Evolutionary conservation across 2,888 invertebrate genomes (phyloP), one percentile per base, ranked within the genome.

Genomic region (Spatulosminthurus flaviceps): DNA sequence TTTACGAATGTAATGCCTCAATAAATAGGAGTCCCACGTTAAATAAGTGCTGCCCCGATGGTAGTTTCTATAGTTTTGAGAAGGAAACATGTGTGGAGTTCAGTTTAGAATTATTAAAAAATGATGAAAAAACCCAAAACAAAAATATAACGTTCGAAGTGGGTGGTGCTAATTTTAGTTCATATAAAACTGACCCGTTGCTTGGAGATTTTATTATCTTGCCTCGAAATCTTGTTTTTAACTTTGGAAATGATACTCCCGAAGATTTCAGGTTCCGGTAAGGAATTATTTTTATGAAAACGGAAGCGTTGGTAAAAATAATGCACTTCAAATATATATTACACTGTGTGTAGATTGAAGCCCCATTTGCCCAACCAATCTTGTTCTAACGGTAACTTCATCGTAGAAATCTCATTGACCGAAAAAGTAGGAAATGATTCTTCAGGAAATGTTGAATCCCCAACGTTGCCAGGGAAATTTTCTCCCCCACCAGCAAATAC

Each of bases 11-110:
- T 34, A 9, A 34, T 34, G n/a, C n/a, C n/a, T n/a, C n/a, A 34
- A 34, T 34, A 60, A 4, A 60, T 9, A 60, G 4, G 60, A 21
- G 4, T 21, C 16, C 21, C 22, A 13, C 64, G 0, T 11, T 75
- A 5, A 74, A 74, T 21, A 74, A 74, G 51, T 74, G 74, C 26
- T 74, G 74, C 29, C 61, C 74, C 4, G 61, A 29, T 0, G 74
- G 61, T 1, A 28, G 29, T 26, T 24, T 21, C n/a, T 74, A 74
- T 19, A 29, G n/a, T 5, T 4, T 29, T 4, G 74, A 61, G 13
- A 60, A 11, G n/a, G 34, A 43, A 5, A n/a, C 24, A 21, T 74
- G 74, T 29, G 29, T 74, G 5, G 11, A 5, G 21, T 19, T 61
- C 1, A 26, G 9, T 4, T 26, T 73, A 43, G 28, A 22, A 22